Base-by-base conservation (phyloP, 1,140 invertebrate species). In the Scaptomyza hsui region DNA sequence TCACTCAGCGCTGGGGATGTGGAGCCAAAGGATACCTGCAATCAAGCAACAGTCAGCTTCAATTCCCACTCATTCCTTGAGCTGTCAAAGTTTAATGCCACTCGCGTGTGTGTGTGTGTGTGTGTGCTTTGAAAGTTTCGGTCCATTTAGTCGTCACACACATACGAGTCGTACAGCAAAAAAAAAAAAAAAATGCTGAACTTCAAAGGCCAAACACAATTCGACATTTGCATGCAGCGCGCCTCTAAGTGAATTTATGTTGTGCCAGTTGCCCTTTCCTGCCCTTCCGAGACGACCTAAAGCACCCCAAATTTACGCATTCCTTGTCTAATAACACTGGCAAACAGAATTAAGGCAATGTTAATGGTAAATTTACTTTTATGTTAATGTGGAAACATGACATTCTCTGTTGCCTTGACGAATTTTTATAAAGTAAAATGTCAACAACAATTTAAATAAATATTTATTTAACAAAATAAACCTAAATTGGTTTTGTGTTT, bases 1-100 rank as follows among this genome's bases (percentile, higher is more conserved):
- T 97, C 96, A 55, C 96, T 97, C 52, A 98, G 93, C 0, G 95
- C 95, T 21, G 96, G 96, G 1, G 96, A 97, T 29, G 95, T 97
- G 0, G 96, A 96, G 0, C 96, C 96, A 80, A 96, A 97, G 0
- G 97, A 97, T 32, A 98, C 95, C 95, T 96, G 62, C 51, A 65
- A 75, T 77, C 74, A 69, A 18, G 32, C 32, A 35, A 35, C 32
- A 35, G 48, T 49, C 18, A 15, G 53, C 44, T 39, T 42, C 2
- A 3, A 4, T 13, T 9, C 3, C 13, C n/a, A n/a, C n/a, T n/a
- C 5, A 2, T n/a, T 9, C 2, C 21, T 3, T 12, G 2, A 9
- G 13, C 26, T n/a, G 41, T 19, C 16, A 48, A 60, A 60, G 44
- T 60, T 60, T 39, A 35, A 45, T 15, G 51, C 6, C 49, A 16